A percentile compares a stretch with the other conserved stretches of the same genome.
Evolutionary conservation across 2,888 invertebrate species (phyloP).

Genomic region (Digitonthophagus gazella): DNA sequence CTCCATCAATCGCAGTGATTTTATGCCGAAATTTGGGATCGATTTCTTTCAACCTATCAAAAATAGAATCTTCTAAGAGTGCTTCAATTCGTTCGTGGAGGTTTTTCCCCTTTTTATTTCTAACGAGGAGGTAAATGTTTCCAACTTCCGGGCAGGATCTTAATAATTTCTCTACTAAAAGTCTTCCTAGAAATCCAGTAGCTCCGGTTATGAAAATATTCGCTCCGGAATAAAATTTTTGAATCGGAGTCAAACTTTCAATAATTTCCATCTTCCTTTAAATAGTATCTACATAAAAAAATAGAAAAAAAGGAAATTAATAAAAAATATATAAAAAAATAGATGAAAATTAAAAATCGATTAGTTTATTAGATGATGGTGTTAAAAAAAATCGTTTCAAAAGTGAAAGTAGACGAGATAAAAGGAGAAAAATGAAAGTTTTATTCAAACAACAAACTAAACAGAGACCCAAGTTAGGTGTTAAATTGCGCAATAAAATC

Average conservation of each 20-base stretch:
- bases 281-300: too few species aligned
- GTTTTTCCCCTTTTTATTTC: constrained; percentile 40
- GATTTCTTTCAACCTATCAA: constrained; percentile 14
- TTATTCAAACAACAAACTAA: too few species aligned
- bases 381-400: too few species aligned
- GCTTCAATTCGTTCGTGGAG: constrained; percentile 35
- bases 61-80: constrained; percentile 31
- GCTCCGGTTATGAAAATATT: constrained; percentile 32
- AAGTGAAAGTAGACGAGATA: too few species aligned
- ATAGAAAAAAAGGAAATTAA: background rate
- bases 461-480: too few species aligned
- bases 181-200: constrained; percentile 32
- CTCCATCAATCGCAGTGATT: constrained; percentile 51
- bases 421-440: too few species aligned
- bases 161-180: constrained; percentile 36
- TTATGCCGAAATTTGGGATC: constrained; percentile 22
- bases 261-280: too few species aligned
- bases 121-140: constrained; percentile 40
- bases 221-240: constrained; percentile 29
- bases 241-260: constrained; percentile 20
- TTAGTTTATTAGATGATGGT: too few species aligned
- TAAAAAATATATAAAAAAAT: too few species aligned
- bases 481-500: too few species aligned
- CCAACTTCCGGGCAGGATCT: constrained; percentile 38
- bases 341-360: too few species aligned